Base-by-base conservation (phyloP, 2,113 vertebrate genomes). In the Zingel zingel region DNA sequence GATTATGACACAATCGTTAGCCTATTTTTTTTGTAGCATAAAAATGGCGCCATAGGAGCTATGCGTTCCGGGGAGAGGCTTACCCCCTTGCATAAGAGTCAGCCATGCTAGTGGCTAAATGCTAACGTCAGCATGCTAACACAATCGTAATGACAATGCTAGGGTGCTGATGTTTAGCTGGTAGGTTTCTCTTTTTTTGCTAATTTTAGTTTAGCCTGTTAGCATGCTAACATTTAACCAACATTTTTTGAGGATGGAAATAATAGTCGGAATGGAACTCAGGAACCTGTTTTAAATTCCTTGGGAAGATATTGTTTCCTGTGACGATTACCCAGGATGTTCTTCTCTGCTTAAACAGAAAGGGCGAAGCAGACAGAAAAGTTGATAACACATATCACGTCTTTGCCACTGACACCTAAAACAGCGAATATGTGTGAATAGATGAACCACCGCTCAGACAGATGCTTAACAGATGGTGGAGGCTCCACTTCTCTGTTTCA, bases 401-500 rank as follows among this genome's bases (percentile, higher is more conserved):
- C 77, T 59, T 77, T 70, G 67, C 80, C 9, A 9, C 50, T 65
- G 54, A 88, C 78, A 63, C 79, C 59, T 75, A 58, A 85, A 85
- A 58, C 64, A 30, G 73, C 30, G 56, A 77, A 50, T 89, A 68
- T 51, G 77, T 79, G 73, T 51, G 68, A 79, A 59, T 14, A 83
- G 23, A 66, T 90, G 83, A 93, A 79, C 89, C 90, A 89, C 66
- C 1, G 56, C 59, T 62, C 25, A 87, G 69, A 81, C 91, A 91
- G 89, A 91, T 91, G 89, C 85, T 79, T 57, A 82, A 83, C 92
- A 93, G 91, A 92, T 92, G 91, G 87, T 12, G 43, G 70, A 50
- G 75, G 69, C 84, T 58, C 59, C 14, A 6, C 45, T 71, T 51
- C 63, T 65, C 76, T 66, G 79, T 88, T 64, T 85, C 74, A 59